Conservation (phyloP, 2,888 invertebrate species). For the Sarcophaga carnaria region DNA sequence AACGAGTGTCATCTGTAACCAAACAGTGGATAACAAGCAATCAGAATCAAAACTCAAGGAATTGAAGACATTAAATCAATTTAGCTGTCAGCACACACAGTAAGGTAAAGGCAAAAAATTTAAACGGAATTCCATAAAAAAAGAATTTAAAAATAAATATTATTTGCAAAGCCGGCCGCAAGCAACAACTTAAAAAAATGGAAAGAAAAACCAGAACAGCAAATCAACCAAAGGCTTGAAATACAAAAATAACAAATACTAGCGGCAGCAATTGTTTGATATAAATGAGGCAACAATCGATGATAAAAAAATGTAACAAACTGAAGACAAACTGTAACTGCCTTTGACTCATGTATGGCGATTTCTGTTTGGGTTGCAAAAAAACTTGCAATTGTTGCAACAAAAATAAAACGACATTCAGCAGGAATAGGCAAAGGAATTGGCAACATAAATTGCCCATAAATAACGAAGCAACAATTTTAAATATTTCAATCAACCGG, state of each 20-base stretch:
- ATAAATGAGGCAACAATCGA: background rate
- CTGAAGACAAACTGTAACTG: background rate
- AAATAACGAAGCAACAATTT: background rate
- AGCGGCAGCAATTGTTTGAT: background rate
- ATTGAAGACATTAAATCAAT: constrained; percentile 17
- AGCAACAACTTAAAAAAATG: no score
- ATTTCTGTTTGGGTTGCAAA: background rate
- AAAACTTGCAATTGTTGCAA: background rate
- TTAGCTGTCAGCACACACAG: constrained; percentile 7
- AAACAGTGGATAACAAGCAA: background rate
- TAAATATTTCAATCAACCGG: constrained; percentile 2
- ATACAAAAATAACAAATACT: no score
- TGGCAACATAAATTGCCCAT: background rate
- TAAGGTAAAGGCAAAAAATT: no score
- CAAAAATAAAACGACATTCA: background rate
- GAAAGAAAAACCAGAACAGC: no score
- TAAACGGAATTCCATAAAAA: background rate
- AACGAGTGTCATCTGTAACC: constrained; percentile 1
- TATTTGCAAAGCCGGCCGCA: no score
- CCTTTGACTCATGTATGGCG: background rate
- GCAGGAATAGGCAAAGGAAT: background rate
- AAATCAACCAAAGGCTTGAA: no score
- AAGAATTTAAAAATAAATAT: background rate
- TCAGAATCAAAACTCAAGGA: background rate
- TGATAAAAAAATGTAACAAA: background rate